Evolutionary conservation across 2,888 invertebrate species (phyloP).

Genomic region (Meandrusa payeni): DNA sequence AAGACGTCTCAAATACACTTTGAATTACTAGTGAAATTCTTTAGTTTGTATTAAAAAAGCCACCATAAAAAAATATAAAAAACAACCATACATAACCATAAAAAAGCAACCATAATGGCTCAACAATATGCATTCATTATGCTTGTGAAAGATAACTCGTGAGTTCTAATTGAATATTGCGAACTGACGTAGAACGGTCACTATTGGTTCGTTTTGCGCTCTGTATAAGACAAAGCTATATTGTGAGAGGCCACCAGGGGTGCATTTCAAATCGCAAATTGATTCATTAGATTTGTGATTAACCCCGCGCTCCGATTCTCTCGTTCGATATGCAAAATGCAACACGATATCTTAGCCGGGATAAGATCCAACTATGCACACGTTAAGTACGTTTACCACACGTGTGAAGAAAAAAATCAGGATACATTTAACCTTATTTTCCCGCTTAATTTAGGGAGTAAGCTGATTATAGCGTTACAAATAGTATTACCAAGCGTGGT

Average conservation of each 20-base stretch:
- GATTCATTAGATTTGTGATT: constrained; percentile 73
- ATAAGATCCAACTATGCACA: constrained; percentile 48
- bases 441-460: too few species aligned
- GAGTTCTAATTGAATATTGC: neutral
- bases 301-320: constrained; percentile 54
- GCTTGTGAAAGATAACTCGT: neutral
- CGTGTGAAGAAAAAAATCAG: neutral
- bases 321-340: constrained; percentile 60
- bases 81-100: too few species aligned
- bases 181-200: neutral
- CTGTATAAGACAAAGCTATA: constrained; percentile 18
- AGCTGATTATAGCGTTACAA: too few species aligned
- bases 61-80: too few species aligned
- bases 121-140: too few species aligned
- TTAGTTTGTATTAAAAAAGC: too few species aligned
- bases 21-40: too few species aligned
- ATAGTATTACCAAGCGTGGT: too few species aligned
- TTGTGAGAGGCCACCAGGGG: constrained; percentile 38
- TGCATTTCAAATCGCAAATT: constrained; percentile 48
- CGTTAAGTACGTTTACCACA: constrained; percentile 5
- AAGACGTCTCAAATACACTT: too few species aligned
- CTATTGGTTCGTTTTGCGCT: constrained; percentile 4
- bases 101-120: too few species aligned
- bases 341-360: constrained; percentile 49
- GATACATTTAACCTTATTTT: too few species aligned